Evolutionary conservation across 2,113 vertebrate genomes (phyloP).

Genomic region (Myiozetetes cayanensis): DNA sequence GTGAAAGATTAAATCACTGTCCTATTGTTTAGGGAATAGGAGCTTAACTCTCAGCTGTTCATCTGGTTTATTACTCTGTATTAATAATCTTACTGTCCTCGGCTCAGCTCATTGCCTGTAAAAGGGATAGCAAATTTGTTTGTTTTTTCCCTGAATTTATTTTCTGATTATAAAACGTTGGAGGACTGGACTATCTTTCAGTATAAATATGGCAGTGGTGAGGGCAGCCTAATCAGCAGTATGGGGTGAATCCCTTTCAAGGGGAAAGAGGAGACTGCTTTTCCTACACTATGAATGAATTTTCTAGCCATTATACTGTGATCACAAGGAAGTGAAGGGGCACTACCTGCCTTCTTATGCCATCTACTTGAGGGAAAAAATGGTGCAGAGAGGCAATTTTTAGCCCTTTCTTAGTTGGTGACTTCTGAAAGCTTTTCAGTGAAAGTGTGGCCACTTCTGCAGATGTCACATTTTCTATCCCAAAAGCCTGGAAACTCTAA

Average conservation of each 20-base stretch:
- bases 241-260: neutral
- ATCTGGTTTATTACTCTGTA: neutral
- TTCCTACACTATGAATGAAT: neutral
- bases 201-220: neutral
- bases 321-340: neutral
- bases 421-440: neutral
- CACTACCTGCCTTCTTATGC: neutral
- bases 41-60: neutral
- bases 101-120: neutral
- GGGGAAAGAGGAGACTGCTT: neutral
- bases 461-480: neutral
- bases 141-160: neutral
- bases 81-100: neutral
- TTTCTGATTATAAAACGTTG: neutral
- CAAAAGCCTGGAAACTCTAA: neutral
- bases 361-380: neutral
- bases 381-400: neutral
- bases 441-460: neutral
- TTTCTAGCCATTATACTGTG: neutral
- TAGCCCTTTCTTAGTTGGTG: neutral
- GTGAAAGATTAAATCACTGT: neutral
- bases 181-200: neutral
- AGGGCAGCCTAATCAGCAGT: neutral
- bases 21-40: neutral
- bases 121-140: neutral